Evolutionary conservation across 2,888 invertebrate genomes (phyloP).

Genomic region (Aleiodes leptofemur): DNA sequence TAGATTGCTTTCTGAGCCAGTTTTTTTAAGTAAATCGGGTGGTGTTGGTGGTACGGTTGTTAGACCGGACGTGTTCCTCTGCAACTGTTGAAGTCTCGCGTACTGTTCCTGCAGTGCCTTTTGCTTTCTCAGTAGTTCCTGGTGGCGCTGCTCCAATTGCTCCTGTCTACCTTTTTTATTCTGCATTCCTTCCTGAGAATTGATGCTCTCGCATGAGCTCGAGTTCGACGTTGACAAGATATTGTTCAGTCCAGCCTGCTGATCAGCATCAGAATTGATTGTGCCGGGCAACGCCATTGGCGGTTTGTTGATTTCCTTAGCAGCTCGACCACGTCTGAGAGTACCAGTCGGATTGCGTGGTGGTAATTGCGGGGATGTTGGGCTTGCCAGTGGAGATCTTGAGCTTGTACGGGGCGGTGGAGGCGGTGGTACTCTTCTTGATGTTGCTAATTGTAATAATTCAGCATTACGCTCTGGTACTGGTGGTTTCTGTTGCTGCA

Average conservation of each 20-base stretch:
- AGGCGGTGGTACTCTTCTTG: conserved; percentile 90
- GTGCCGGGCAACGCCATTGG: conserved; percentile 66
- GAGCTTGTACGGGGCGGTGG: conserved; percentile 94
- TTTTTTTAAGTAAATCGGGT: conserved; percentile 85
- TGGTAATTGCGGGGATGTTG: conserved; percentile 84
- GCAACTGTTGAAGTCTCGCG: conserved; percentile 90
- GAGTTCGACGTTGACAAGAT: conserved; percentile 80
- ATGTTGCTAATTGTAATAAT: conserved; percentile 83
- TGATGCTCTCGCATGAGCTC: conserved; percentile 86
- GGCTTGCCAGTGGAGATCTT: conserved; percentile 90
- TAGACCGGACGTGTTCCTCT: conserved; percentile 83
- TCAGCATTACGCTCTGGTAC: conserved; percentile 89
- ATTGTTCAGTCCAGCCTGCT: conserved; percentile 56
- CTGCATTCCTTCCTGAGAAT: conserved; percentile 82
- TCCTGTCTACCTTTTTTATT: conserved; percentile 81
- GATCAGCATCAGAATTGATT: conserved; percentile 47
- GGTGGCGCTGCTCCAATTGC: conserved; percentile 90
- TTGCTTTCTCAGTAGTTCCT: conserved; percentile 91
- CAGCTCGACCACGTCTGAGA: conserved; percentile 70
- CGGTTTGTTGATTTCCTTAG: conserved; percentile 67
- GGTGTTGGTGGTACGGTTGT: conserved; percentile 80
- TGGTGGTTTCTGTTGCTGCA: conserved; percentile 81
- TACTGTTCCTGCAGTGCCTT: conserved; percentile 94
- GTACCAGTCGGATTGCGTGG: conserved; percentile 77
- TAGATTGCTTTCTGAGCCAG: conserved; percentile 91